Conservation (phyloP, 2,797 vertebrate species). For the Pangasius larnaudii region DNA sequence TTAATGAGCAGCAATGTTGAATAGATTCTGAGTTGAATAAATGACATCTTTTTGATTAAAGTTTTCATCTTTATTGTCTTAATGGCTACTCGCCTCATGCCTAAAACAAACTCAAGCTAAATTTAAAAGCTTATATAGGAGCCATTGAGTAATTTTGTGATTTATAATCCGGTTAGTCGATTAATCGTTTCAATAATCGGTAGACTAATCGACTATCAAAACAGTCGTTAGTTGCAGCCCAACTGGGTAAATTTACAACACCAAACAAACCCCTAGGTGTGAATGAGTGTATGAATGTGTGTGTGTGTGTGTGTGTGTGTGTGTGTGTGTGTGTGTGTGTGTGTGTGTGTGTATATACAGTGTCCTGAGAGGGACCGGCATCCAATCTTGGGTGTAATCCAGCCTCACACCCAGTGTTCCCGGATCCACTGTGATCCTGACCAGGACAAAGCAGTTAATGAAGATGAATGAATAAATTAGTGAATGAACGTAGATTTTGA, state of each 20-base stretch:
- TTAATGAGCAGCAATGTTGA: too few species aligned
- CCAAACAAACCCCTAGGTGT: not conserved
- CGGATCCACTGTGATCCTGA: not conserved
- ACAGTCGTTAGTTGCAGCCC: too few species aligned
- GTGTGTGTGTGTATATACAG: not conserved
- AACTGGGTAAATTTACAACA: not conserved
- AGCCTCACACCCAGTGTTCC: not conserved
- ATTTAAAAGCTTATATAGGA: too few species aligned
- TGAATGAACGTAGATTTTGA: not conserved
- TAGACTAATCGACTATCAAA: too few species aligned
- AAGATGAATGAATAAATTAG: not conserved
- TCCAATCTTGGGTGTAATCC: not conserved
- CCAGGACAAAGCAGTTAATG: not conserved
- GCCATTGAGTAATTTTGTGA: too few species aligned
- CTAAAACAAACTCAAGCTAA: too few species aligned
- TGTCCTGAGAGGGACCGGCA: not conserved
- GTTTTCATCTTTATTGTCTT: too few species aligned
- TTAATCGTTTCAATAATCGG: too few species aligned
- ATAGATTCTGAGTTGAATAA: too few species aligned
- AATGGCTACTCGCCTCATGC: too few species aligned
- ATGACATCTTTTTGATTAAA: too few species aligned
- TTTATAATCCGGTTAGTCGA: too few species aligned
- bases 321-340: not conserved
- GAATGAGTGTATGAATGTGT: not conserved
- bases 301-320: not conserved